Conservation (phyloP, 2,113 vertebrate species). For the Cottus gobio region DNA sequence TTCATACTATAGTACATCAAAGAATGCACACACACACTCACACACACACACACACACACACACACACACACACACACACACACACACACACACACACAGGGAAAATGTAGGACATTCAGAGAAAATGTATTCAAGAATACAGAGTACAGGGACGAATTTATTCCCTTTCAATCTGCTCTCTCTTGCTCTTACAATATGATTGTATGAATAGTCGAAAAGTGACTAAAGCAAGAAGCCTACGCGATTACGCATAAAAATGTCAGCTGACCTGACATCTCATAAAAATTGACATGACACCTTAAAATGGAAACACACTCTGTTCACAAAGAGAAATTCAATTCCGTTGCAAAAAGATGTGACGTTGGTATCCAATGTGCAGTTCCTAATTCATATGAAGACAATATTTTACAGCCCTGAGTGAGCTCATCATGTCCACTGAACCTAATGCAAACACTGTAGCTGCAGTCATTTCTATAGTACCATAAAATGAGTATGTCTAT, state of each 20-base stretch:
- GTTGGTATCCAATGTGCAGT: neutral
- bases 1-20: conserved; percentile 59
- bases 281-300: conserved; percentile 29
- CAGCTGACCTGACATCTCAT: conserved; percentile 22
- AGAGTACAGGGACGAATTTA: conserved; percentile 43
- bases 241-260: conserved; percentile 37
- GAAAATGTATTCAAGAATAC: conserved; percentile 65
- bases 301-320: conserved; percentile 19
- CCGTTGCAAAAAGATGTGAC: neutral
- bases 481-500: neutral
- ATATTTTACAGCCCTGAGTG: neutral
- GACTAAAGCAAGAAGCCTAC: conserved; percentile 18
- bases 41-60: conserved; percentile 36
- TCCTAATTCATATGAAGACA: neutral
- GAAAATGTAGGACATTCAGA: conserved; percentile 71
- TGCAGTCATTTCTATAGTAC: neutral
- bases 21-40: conserved; percentile 30
- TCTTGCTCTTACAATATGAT: conserved; percentile 8
- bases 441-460: neutral
- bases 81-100: neutral
- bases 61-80: too few relatives aligned
- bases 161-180: conserved; percentile 46
- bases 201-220: neutral
- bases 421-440: neutral
- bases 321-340: neutral